Percentiles rank a stretch among this genome's conserved stretches.
Conservation (phyloP, 2,113 vertebrate species). For the Alectura lathami region DNA sequence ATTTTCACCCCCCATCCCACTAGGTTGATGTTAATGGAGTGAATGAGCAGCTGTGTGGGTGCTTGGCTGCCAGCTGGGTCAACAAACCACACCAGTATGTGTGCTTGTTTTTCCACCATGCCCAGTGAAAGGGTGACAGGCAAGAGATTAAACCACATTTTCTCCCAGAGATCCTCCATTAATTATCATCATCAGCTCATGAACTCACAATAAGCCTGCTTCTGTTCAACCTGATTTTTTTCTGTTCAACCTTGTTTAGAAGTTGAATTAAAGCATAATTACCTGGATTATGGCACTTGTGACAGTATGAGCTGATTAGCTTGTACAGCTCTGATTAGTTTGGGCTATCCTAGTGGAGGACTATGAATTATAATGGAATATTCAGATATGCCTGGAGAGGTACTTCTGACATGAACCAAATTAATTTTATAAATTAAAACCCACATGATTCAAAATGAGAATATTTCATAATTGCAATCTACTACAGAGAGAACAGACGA, state of each 20-base stretch:
- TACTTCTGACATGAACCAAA: conserved; percentile 51
- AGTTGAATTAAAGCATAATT: conserved; percentile 73
- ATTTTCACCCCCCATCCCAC: background rate
- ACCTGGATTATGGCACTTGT: conserved; percentile 67
- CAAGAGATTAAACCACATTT: conserved; percentile 61
- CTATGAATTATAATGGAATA: conserved; percentile 64
- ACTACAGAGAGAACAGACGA: background rate
- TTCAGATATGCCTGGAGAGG: conserved; percentile 53
- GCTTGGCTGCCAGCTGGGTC: background rate
- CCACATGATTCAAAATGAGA: conserved; percentile 37
- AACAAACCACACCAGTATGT: background rate
- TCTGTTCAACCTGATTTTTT: conserved; percentile 65
- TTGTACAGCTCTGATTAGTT: conserved; percentile 69
- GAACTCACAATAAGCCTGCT: conserved; percentile 53
- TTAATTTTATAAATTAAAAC: conserved; percentile 29
- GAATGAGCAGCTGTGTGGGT: background rate
- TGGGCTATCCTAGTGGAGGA: conserved; percentile 46
- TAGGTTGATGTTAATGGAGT: background rate
- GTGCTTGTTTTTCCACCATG: background rate
- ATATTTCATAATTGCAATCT: conserved; percentile 46
- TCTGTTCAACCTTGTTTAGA: conserved; percentile 63
- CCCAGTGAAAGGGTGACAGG: background rate
- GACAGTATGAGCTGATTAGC: conserved; percentile 73
- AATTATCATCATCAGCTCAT: conserved; percentile 67
- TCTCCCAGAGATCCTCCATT: conserved; percentile 40